Base-by-base conservation (phyloP, 2,888 invertebrate genomes). In the Formica aserva region DNA sequence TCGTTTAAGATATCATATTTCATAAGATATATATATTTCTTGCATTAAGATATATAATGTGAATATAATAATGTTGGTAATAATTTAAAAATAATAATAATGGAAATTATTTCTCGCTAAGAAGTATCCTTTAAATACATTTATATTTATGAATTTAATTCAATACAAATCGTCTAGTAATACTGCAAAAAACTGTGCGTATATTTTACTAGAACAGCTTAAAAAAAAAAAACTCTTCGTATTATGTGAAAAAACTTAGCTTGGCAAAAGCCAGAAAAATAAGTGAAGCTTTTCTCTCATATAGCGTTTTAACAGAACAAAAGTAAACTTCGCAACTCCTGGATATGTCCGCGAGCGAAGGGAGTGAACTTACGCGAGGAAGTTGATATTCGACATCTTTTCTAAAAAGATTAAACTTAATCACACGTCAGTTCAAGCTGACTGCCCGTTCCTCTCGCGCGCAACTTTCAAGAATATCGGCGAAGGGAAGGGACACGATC, bases 381-480 rank as follows among this genome's bases (percentile, higher is more conserved):
- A 78, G 57, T 78, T 78, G 22, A 78, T 35, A 35, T 78, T 80
- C 26, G 35, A 32, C 41, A 32, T 78, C 41, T 60, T 18, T 11
- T 11, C 18, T 29, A 26, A 38, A 41, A 71, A 71, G 71, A 80
- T 71, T 71, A 80, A 80, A 71, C 78, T 80, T 80, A 60, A 80
- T 80, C 78, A 62, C 71, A 60, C 71, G 78, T 71, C 71, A 45
- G 60, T 22, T 41, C 57, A 32, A 69, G 22, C 69, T 67, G 38
- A 26, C 38, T 52, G 67, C 52, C 38, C 45, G 35, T 62, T 48
- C 60, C 13, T 45, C 71, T 63, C 22, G 41, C 22, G 35, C 29
- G 32, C n/a, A 82, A 75, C 48, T 83, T 78, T 78, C 76, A 83
- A 67, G 69, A 81, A 76, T 80, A 80, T 66, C 76, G 32, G 55